Base-by-base conservation (phyloP, 2,113 vertebrate species). In the Mustela nigripes region DNA sequence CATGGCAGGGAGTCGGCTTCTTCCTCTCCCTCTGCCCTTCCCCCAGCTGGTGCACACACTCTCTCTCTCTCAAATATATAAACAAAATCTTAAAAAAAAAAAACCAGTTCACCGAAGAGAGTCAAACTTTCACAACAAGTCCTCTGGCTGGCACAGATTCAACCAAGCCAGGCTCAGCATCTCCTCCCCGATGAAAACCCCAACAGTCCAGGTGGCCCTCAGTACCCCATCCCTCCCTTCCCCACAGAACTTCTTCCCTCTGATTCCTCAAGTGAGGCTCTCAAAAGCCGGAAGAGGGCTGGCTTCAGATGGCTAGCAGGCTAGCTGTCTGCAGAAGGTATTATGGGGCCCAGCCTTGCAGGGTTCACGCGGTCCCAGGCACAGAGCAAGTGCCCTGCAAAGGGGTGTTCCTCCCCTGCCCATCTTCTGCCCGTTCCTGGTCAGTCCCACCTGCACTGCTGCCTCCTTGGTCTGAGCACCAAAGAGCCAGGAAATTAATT, bases 141-240 rank as follows among this genome's bases (percentile, higher is more conserved):
- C 71, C 31, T 69, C 67, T 4, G 63, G 45, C 73, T 50, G 80
- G 63, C 62, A 14, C 4, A 11, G 42, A 10, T 42, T 58, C 89
- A 76, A 58, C 39, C 36, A 28, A 78, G 50, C 31, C 39, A 21
- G 90, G 50, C 31, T 95, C 86, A 78, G 65, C 42, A 90, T 62
- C 84, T 90, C 22, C 76, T 80, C 24, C 14, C 48, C 31, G 24
- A 67, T 45, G 28, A 73, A 83, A 83, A 80, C 69, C 2, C 36
- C 36, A 45, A 6, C 2, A 7, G 8, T 24, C 58, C 42, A 42
- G 65, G 12, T 3, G 28, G 50, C n/a, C 85, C 82, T 21, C 8
- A 31, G 56, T 7, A 24, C n/a, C 76, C 21, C 11, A 33, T 31
- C 22, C 60, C 16, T 1, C 81, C 33, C 26, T 22, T 53, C 36